Evolutionary conservation across 37 sponge, comb jelly and placozoan species (phyloP), one percentile per base, ranked within the genome.

Genomic region (Agelas oroides): DNA sequence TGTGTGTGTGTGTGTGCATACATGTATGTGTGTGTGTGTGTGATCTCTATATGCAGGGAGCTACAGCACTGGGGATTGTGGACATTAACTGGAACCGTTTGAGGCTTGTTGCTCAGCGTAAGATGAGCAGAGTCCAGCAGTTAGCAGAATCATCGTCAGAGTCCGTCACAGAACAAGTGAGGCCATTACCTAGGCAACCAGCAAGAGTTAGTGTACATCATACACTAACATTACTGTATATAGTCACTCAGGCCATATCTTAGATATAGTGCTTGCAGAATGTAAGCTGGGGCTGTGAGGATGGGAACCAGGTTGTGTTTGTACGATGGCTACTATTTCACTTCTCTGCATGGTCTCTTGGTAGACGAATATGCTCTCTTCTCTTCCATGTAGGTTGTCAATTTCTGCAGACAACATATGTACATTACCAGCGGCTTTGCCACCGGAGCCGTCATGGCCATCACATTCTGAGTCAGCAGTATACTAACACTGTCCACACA

Each of bases 371-470:
- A n/a, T n/a, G n/a, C n/a, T 17, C 57, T 33, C 37, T 56, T 70
- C 18, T 18, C 24, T 12, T n/a, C 59, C 24, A 30, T 60, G 23
- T 61, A 87, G 73, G 55, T 87, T 0, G 39, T 81, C 59, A 0
- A 37, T 8, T 75, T 87, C 75, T 75, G 75, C 37, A 70, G 70
- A 25, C 61, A 41, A 41, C 83, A 89, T 65, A 73, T 77, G 57
- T 89, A 78, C 71, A 63, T 84, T 13, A 63, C 85, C 57, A 83
- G 84, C 72, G 90, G 90, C 14, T 89, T 89, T 73, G 65, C 77
- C 39, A 58, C 85, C 55, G 90, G 90, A 20, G 73, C 79, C 20
- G 84, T 89, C 20, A 60, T 78, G 5, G 84, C 79, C 30, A 30
- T 89, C 41, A 84, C 81, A 64, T 80, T 87, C 67, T 87, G 71